Base-by-base conservation (phyloP, 64 coral and sea anemone genomes). In the Montipora cactus region DNA sequence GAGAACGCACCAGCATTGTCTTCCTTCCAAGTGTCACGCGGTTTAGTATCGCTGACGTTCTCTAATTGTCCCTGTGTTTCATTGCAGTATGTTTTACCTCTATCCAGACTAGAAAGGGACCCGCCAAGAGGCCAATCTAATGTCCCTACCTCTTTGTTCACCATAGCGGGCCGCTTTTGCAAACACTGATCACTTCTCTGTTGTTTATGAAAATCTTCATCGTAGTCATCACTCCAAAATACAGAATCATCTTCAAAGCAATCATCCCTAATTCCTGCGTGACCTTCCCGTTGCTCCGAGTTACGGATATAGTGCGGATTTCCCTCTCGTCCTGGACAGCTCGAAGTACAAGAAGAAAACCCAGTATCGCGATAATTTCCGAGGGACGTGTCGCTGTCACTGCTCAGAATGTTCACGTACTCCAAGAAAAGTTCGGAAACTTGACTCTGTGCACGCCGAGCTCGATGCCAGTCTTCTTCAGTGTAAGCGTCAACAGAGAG, bases 341-440 rank as follows among this genome's bases (percentile, higher is more conserved):
- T 44, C 76, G 74, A 76, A 81, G 51, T 14, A 10, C 55, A 69
- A 47, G 37, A 48, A 5, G 64, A 59, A 84, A 68, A 25, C 46
- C 74, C 47, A 49, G 45, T 69, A 18, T 86, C 82, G 8, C 49
- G 70, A 15, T 86, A 62, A 71, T 69, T 86, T 47, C 18, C 19
- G 9, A 71, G 11, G 8, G 82, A 86, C 18, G 82, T 50, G 19
- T 86, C 82, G 49, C 82, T 86, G 12, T 48, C 82, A 50, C 82
- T 86, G 82, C 82, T 86, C 3, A 70, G 66, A 86, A 86, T 44
- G 71, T 70, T 86, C 9, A 18, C 82, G 82, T 72, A 86, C 82
- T 86, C 82, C 46, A 86, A 37, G 47, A 12, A 86, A 49, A 86
- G 49, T 71, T 86, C 82, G 47, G 82, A 86, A 86, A 86, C 82